Evolutionary conservation across 2,888 invertebrate genomes (phyloP), one percentile per base, ranked within the genome.

Genomic region (Hedychridium roseum): DNA sequence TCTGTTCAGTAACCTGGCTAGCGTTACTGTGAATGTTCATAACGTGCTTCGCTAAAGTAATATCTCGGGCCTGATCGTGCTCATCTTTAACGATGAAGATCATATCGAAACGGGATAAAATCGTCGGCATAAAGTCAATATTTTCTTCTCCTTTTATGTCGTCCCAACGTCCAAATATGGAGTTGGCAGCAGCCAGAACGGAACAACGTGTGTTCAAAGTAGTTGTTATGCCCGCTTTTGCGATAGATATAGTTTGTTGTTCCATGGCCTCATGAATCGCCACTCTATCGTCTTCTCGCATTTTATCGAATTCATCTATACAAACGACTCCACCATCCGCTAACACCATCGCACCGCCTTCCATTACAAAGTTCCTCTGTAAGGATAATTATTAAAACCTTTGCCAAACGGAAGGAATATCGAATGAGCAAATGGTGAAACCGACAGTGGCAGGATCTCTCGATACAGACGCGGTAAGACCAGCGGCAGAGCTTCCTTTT

Each of bases 191-290:
- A 15, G 99, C 99, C 36, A 99, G 83, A n/a, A 99, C 98, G 0
- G 98, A 97, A 79, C 99, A 99, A 3, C 99, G 87, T 0, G 98
- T 97, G 80, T 99, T 99, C 42, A 99, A 81, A 0, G 98, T 99
- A 0, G 99, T 98, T 0, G 98, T 99, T 57, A 99, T 99, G 9
- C 98, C 99, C 50, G 99, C 99, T 83, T 99, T 99, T 1, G 99
- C 98, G 63, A 99, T 97, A 1, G 97, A 98, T 71, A 99, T 99
- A 2, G 99, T 99, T 81, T 99, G 99, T 74, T 99, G 99, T 77
- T 99, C 99, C 99, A 99, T 99, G 16, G 99, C 99, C 82, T 99
- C 99, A 80, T 99, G 99, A 74, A 99, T 99, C 30, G 98, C 98
- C 5, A 99, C 99, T 59, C 98, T 85, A 80, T 99, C 99, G 76